Evolutionary conservation across 2,113 vertebrate genomes (phyloP), one percentile per base, ranked within the genome.

Genomic region (Triplophysa tibetana): DNA sequence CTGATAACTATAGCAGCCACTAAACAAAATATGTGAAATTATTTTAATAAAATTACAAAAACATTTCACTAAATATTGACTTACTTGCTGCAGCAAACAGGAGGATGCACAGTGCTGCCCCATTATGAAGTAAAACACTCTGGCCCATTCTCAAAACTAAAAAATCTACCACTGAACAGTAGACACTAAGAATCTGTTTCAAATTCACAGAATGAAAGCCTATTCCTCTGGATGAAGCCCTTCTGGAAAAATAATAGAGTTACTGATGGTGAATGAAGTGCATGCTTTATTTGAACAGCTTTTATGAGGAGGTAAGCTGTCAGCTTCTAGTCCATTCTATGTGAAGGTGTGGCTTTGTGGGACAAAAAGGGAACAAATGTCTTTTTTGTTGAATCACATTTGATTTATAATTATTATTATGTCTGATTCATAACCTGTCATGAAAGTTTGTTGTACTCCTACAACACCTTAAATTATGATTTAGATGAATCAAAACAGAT

Each of bases 401-500:
- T 33, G 1, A 17, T 16, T 21, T 65, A 41, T 75, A n/a, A n/a
- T n/a, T n/a, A n/a, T n/a, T 41, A 60, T 60, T 23, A 24, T 21
- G 6, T 16, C 9, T 29, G 66, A 69, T 26, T 54, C 66, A 70
- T 21, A 33, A 19, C 23, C 38, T n/a, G 33, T 8, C n/a, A 43
- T 41, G 41, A 64, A 50, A 50, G 56, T 7, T 12, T 33, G 50
- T 77, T 45, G 45, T 21, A 38, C 16, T 70, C 11, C 14, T 48
- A 9, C 19, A 12, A 0, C 50, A 23, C 58, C 21, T 50, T 8
- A n/a, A 77, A 77, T 16, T 56, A 12, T 45, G 11, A 6, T 69
- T 78, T 33, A 33, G 4, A 5, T 33, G 77, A 66, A 66, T 78
- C 66, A 78, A 60, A 78, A 26, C 6, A 29, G 14, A n/a, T 56